A percentile compares a stretch with the other conserved stretches of the same genome.
Conservation (phyloP, 2,113 vertebrate genomes). For the Melozone crissalis region DNA sequence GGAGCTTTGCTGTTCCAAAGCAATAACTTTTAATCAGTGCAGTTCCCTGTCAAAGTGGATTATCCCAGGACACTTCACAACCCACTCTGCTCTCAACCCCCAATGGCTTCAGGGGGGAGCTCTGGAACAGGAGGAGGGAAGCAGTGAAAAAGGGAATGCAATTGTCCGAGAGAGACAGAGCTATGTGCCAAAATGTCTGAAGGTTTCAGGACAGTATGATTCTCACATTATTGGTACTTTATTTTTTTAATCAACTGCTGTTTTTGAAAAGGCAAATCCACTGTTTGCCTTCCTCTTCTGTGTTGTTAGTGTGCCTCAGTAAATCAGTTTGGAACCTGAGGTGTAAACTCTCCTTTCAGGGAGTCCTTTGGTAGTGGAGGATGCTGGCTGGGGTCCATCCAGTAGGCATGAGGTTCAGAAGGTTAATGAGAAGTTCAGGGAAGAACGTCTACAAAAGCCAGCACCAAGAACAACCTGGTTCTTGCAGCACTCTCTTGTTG, state of each 20-base stretch:
- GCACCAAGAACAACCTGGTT: neutral
- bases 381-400: slow-evolving; percentile 51
- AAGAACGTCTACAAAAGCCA: slow-evolving; percentile 38
- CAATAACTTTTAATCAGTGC: slow-evolving; percentile 45
- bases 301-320: neutral
- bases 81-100: neutral
- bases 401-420: slow-evolving; percentile 32
- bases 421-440: slow-evolving; percentile 65
- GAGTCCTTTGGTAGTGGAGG: slow-evolving; percentile 29
- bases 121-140: slow-evolving; percentile 26
- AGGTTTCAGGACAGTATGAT: neutral
- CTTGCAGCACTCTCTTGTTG: slow-evolving; percentile 4
- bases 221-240: slow-evolving; percentile 20
- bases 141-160: slow-evolving; percentile 19
- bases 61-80: slow-evolving; percentile 58
- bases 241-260: neutral
- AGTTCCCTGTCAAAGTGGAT: slow-evolving; percentile 48
- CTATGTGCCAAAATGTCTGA: slow-evolving; percentile 46
- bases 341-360: slow-evolving; percentile 39
- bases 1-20: slow-evolving; percentile 41
- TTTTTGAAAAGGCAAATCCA: slow-evolving; percentile 5
- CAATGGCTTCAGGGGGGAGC: neutral
- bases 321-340: slow-evolving; percentile 35
- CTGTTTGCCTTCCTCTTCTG: neutral
- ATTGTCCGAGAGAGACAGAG: slow-evolving; percentile 49